These are phyloP conservation scores for Liopterus haemorrhoidalis DNA, from an alignment of 2,888 invertebrate genomes.

Conservation along the genomic window DNA sequence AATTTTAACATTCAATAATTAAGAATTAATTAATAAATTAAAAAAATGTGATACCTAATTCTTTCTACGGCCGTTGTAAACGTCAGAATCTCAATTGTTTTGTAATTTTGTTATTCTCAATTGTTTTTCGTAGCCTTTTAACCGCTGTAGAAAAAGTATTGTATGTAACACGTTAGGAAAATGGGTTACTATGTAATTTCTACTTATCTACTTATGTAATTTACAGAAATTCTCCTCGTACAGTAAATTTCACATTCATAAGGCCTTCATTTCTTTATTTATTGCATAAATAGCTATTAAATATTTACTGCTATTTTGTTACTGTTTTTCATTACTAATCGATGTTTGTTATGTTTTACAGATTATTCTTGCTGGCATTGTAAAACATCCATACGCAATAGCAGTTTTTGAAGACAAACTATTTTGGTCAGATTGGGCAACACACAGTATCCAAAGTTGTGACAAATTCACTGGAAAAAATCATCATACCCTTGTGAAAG, in stretches of 20 bases:
- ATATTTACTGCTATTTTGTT: background rate
- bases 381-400: conserved; percentile 76
- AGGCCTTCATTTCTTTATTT: conserved; percentile 1
- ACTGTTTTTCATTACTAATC: background rate
- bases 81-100: too few species aligned
- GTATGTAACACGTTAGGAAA: too few species aligned
- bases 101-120: too few species aligned
- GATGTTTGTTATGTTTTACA: conserved; percentile 26
- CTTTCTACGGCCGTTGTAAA: too few species aligned
- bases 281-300: background rate
- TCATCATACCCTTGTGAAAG: conserved; percentile 51
- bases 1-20: too few species aligned
- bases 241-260: background rate
- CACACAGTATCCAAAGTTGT: conserved; percentile 66
- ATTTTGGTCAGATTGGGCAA: conserved; percentile 87
- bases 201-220: background rate
- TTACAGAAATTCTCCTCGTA: background rate
- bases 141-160: too few species aligned
- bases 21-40: too few species aligned
- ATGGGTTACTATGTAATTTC: background rate
- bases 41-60: too few species aligned
- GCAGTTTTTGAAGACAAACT: conserved; percentile 81
- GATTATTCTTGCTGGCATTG: conserved; percentile 52
- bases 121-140: too few species aligned
- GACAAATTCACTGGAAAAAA: conserved; percentile 71